Percentiles rank a stretch among this genome's conserved stretches.
These are phyloP conservation scores for Cottoperca gobio DNA, from an alignment of 2,797 vertebrate genomes.

Conservation along the genomic window DNA sequence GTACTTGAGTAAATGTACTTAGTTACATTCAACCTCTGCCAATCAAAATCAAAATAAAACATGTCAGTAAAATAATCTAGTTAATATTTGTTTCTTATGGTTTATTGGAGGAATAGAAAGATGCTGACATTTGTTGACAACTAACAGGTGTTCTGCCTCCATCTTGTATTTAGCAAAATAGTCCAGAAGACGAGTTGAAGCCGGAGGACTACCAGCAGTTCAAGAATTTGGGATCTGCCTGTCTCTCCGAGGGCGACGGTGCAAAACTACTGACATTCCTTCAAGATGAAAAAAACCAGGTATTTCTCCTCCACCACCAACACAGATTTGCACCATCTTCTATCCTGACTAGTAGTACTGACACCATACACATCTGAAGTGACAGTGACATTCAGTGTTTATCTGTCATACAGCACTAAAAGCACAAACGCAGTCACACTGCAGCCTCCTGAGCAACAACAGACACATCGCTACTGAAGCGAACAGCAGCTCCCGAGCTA, in stretches of 20 bases:
- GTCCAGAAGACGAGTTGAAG: slow-evolving; percentile 87
- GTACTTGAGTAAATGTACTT: no score
- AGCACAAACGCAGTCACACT: slow-evolving; percentile 22
- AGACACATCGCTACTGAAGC: slow-evolving; percentile 33
- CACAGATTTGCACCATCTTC: neutral
- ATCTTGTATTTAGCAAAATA: slow-evolving; percentile 78
- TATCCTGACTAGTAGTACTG: neutral
- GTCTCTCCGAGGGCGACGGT: slow-evolving; percentile 85
- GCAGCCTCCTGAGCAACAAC: slow-evolving; percentile 43
- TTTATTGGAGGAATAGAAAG: neutral
- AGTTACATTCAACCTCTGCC: neutral
- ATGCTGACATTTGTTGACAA: neutral
- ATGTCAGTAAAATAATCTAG: neutral
- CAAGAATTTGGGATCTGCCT: slow-evolving; percentile 85
- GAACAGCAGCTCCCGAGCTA: slow-evolving; percentile 31
- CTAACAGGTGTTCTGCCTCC: neutral
- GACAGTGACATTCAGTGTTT: slow-evolving; percentile 35
- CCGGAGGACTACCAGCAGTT: slow-evolving; percentile 91
- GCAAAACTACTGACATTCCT: slow-evolving; percentile 87
- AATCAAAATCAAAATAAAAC: neutral
- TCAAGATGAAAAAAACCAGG: slow-evolving; percentile 92
- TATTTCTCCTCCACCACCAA: slow-evolving; percentile 51
- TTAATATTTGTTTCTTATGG: neutral
- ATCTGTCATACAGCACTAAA: slow-evolving; percentile 50
- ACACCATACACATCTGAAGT: slow-evolving; percentile 20